phyloP scores from a whole-genome alignment of 1,140 invertebrate genomes.

The Phocides pigmalion region DNA sequence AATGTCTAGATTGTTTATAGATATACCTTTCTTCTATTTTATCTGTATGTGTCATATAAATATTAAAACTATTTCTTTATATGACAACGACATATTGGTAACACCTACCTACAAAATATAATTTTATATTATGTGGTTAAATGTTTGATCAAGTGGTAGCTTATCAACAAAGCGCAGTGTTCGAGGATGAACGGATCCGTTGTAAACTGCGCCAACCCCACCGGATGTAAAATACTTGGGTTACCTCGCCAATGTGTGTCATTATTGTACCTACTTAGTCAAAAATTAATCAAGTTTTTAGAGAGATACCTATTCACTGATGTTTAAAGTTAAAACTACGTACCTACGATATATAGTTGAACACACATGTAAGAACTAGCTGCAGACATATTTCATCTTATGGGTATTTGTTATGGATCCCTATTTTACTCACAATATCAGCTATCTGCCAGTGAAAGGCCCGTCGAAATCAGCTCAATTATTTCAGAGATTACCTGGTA shows the following conservation, averaged over 20 bases:
- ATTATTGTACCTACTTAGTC: neutral
- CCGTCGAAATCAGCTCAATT: too few relatives aligned
- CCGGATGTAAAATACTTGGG: conserved; percentile 50
- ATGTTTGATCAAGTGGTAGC: conserved; percentile 73
- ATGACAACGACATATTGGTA: neutral
- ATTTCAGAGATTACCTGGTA: too few relatives aligned
- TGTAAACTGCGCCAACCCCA: conserved; percentile 56
- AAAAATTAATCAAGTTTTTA: neutral
- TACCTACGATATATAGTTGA: too few relatives aligned
- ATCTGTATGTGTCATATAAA: neutral
- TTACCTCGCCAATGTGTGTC: conserved; percentile 18
- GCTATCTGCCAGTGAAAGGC: too few relatives aligned
- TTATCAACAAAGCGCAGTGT: conserved; percentile 61
- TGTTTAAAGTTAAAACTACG: too few relatives aligned
- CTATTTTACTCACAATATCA: too few relatives aligned
- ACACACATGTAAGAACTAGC: too few relatives aligned
- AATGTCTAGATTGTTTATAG: too few relatives aligned
- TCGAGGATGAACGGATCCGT: conserved; percentile 56
- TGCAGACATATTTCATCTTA: too few relatives aligned
- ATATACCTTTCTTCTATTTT: too few relatives aligned
- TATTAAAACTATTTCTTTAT: neutral
- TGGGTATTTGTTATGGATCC: too few relatives aligned
- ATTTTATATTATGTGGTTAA: conserved; percentile 10
- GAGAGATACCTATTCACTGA: too few relatives aligned
- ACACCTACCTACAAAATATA: conserved; percentile 8